These are phyloP conservation scores for Cephus pulcher DNA, from an alignment of 2,888 invertebrate genomes.

Conservation along the genomic window DNA sequence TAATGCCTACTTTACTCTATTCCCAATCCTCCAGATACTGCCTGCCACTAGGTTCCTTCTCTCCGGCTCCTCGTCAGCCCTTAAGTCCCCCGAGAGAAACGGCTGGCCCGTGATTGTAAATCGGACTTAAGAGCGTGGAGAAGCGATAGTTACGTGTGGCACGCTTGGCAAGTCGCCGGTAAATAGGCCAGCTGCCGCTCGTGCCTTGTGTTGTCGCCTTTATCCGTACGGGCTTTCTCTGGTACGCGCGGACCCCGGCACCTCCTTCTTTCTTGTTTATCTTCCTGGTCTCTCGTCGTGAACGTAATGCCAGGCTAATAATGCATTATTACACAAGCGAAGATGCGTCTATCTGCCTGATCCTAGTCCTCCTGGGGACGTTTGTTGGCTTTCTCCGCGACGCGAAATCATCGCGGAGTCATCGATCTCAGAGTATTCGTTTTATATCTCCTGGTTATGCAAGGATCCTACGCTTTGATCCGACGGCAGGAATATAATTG, in stretches of 20 bases:
- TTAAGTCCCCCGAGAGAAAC: background rate
- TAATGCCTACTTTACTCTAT: background rate
- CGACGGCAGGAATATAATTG: background rate
- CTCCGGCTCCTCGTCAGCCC: background rate
- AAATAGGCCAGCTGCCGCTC: slow-evolving; percentile 25
- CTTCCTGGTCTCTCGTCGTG: background rate
- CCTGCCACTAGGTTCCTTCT: background rate
- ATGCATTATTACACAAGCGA: background rate
- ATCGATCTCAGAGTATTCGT: background rate
- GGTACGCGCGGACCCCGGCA: background rate
- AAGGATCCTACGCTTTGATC: background rate
- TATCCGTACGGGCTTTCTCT: background rate
- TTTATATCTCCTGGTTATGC: no score
- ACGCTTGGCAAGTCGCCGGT: slow-evolving; percentile 20
- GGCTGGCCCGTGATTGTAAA: background rate
- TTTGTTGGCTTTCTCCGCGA: background rate
- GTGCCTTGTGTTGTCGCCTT: background rate
- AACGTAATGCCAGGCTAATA: background rate
- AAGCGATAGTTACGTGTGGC: slow-evolving; percentile 24
- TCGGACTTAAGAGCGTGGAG: background rate
- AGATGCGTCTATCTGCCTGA: background rate
- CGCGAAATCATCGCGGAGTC: background rate
- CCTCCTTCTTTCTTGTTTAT: background rate
- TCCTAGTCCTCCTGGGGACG: background rate
- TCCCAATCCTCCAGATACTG: background rate